phyloP scores from a whole-genome alignment of 2,888 invertebrate species.

The Eristalis intricaria region DNA sequence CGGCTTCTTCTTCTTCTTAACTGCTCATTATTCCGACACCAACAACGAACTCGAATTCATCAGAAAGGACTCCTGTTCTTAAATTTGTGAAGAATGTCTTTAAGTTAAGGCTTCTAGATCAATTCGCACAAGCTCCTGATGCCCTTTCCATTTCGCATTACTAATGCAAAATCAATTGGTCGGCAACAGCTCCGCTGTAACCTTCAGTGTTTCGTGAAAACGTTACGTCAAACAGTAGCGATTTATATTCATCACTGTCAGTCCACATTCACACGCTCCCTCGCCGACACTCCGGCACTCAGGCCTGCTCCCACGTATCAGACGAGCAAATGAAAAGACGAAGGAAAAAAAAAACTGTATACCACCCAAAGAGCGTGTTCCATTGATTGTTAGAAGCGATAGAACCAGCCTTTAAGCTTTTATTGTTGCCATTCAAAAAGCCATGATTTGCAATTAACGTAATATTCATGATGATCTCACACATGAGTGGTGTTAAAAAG shows the following conservation, averaged over 20 bases:
- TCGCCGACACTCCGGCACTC: neutral
- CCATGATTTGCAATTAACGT: slow-evolving; percentile 80
- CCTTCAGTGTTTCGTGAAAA: slow-evolving; percentile 6
- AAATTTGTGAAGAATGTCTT: too few species aligned
- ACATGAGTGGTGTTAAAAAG: slow-evolving; percentile 78
- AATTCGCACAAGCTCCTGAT: too few species aligned
- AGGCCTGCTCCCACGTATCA: too few species aligned
- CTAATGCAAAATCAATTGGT: too few species aligned
- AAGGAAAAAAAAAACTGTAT: neutral
- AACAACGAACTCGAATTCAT: too few species aligned
- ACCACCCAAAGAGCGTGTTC: slow-evolving; percentile 43
- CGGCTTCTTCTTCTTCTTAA: too few species aligned
- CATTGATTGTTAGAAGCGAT: slow-evolving; percentile 47
- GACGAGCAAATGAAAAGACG: too few species aligned
- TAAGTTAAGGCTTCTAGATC: too few species aligned
- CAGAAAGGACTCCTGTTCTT: too few species aligned
- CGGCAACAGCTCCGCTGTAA: neutral
- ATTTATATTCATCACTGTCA: slow-evolving; percentile 67
- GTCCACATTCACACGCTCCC: slow-evolving; percentile 30
- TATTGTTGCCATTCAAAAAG: slow-evolving; percentile 73
- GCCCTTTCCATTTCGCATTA: too few species aligned
- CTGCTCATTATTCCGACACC: too few species aligned
- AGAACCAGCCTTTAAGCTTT: slow-evolving; percentile 67
- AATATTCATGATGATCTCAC: slow-evolving; percentile 80
- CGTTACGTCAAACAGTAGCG: slow-evolving; percentile 34